These are phyloP conservation scores for Epinephelus lanceolatus DNA, from an alignment of 2,113 vertebrate species.

Conservation along the genomic window DNA sequence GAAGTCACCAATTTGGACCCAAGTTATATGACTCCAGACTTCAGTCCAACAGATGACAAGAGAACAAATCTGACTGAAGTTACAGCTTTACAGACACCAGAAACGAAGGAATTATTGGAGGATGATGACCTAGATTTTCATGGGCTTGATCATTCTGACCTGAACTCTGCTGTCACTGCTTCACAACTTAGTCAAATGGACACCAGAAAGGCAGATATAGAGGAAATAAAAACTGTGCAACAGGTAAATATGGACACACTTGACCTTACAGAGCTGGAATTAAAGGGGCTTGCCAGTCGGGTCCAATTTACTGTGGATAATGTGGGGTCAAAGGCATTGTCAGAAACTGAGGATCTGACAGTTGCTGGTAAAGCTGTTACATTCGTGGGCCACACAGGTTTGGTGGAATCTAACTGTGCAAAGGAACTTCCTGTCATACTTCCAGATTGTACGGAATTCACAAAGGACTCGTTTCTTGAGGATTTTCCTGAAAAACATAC, in stretches of 20 bases:
- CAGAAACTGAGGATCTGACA: neutral
- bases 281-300: neutral
- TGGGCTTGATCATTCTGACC: neutral
- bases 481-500: conserved; percentile 28
- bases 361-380: neutral
- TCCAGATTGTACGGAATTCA: conserved; percentile 13
- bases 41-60: neutral
- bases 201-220: neutral
- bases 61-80: neutral
- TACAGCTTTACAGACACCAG: neutral
- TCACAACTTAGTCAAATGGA: conserved; percentile 12
- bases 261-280: neutral
- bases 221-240: neutral
- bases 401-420: conserved; percentile 8
- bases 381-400: neutral
- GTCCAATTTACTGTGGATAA: neutral
- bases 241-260: neutral
- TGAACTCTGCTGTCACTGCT: neutral
- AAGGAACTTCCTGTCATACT: conserved; percentile 25
- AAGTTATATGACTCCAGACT: neutral
- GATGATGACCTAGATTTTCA: neutral
- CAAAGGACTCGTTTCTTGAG: conserved; percentile 14
- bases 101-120: conserved; percentile 20
- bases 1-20: neutral
- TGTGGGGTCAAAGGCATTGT: neutral